These are phyloP conservation scores for Pteruthius melanotis DNA, from an alignment of 2,113 vertebrate genomes.

Conservation along the genomic window DNA sequence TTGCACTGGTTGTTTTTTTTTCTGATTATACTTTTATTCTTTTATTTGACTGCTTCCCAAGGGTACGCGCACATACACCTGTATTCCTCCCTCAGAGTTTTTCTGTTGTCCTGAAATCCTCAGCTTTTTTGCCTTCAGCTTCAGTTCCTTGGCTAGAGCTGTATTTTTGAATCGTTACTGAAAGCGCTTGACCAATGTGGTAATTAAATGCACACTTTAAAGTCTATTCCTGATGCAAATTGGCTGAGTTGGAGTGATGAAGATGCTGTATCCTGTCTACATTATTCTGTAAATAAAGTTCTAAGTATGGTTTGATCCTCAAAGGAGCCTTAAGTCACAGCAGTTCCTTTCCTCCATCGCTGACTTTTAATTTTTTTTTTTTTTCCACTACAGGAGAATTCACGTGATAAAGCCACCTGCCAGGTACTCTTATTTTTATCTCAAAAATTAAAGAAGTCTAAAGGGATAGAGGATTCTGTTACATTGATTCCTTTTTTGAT, in stretches of 20 bases:
- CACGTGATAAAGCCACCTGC: background rate
- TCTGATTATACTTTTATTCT: background rate
- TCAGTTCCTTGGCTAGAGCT: background rate
- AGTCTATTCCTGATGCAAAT: background rate
- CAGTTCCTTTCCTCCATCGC: background rate
- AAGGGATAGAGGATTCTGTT: background rate
- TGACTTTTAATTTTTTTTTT: background rate
- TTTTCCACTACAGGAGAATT: background rate
- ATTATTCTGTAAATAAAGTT: background rate
- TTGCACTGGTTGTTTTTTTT: background rate
- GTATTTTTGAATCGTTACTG: background rate
- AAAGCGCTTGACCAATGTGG: fast-evolving
- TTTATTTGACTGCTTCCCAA: background rate
- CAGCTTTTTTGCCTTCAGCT: background rate
- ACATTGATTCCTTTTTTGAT: background rate
- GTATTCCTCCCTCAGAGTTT: background rate
- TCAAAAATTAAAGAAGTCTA: background rate
- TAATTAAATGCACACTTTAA: background rate
- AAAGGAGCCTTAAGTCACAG: background rate
- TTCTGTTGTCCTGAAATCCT: background rate
- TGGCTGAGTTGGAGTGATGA: background rate
- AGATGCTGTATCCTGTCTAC: background rate
- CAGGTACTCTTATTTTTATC: background rate
- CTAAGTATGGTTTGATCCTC: background rate
- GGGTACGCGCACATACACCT: fast-evolving